A percentile compares a stretch with the other conserved stretches of the same genome.
phyloP scores from a whole-genome alignment of 2,888 invertebrate genomes.

The Drosophila subsilvestris region DNA sequence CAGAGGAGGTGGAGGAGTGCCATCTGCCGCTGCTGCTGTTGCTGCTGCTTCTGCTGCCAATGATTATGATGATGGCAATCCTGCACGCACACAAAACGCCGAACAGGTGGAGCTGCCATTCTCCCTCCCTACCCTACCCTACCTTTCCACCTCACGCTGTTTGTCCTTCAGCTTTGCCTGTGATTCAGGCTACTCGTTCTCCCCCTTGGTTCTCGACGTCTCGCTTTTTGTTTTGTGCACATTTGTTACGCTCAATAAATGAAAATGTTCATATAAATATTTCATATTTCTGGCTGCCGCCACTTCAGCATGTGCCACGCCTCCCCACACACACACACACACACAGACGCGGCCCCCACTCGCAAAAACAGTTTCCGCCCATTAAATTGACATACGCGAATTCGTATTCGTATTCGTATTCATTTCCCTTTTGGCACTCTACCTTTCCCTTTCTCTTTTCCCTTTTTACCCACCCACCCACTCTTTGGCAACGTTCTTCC shows the following conservation, averaged over 20 bases:
- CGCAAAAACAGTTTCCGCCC: slow-evolving; percentile 74
- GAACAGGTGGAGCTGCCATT: slow-evolving; percentile 38
- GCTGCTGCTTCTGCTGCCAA: slow-evolving; percentile 22
- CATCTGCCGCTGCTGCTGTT: slow-evolving; percentile 29
- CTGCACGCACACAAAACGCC: slow-evolving; percentile 59
- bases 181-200: slow-evolving; percentile 11
- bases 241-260: slow-evolving; percentile 80
- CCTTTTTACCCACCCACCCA: neutral
- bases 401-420: slow-evolving; percentile 72
- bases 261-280: slow-evolving; percentile 79
- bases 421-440: slow-evolving; percentile 57
- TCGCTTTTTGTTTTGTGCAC: slow-evolving; percentile 61
- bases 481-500: neutral
- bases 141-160: neutral
- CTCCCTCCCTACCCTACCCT: slow-evolving; percentile 12
- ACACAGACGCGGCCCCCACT: slow-evolving; percentile 45
- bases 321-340: slow-evolving; percentile 48
- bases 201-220: neutral
- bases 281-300: slow-evolving; percentile 65
- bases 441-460: neutral
- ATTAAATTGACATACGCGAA: slow-evolving; percentile 80
- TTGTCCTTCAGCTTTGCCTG: slow-evolving; percentile 52
- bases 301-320: slow-evolving; percentile 48
- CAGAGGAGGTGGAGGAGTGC: slow-evolving; percentile 15
- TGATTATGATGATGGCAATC: slow-evolving; percentile 76